Conservation (phyloP, 2,888 invertebrate genomes). For the Heliconius sara region DNA sequence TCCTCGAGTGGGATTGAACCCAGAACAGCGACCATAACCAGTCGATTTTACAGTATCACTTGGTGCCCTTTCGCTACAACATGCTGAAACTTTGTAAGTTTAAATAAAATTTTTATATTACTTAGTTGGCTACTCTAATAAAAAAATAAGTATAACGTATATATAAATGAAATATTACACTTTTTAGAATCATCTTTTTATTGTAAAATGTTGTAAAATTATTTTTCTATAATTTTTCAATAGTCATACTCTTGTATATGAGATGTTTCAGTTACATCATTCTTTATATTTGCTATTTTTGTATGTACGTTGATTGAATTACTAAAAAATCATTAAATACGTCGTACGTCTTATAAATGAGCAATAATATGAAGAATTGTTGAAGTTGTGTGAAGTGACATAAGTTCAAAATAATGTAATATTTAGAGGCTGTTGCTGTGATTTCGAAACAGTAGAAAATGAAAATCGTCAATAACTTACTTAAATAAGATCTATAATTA, state of each 20-base stretch:
- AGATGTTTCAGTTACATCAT: neutral
- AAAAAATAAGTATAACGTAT: neutral
- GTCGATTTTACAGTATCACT: no score
- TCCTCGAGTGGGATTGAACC: no score
- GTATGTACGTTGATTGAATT: neutral
- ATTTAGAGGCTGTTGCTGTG: constrained; percentile 46
- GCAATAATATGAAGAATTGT: neutral
- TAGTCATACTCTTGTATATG: neutral
- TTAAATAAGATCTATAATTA: no score
- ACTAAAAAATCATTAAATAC: neutral
- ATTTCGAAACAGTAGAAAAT: constrained; percentile 34
- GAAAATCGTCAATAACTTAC: neutral
- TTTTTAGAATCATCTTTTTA: neutral
- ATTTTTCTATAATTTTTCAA: neutral
- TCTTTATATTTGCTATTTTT: neutral
- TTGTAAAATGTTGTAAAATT: neutral
- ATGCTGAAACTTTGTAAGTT: neutral
- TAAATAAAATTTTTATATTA: neutral
- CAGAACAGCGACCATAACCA: no score
- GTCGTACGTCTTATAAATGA: neutral
- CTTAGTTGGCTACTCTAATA: neutral
- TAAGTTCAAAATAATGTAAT: constrained; percentile 4
- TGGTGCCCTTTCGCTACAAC: no score
- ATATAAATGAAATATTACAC: neutral
- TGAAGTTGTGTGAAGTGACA: no score